These are phyloP conservation scores for Pantala flavescens DNA, from an alignment of 1,140 invertebrate species.

Conservation along the genomic window DNA sequence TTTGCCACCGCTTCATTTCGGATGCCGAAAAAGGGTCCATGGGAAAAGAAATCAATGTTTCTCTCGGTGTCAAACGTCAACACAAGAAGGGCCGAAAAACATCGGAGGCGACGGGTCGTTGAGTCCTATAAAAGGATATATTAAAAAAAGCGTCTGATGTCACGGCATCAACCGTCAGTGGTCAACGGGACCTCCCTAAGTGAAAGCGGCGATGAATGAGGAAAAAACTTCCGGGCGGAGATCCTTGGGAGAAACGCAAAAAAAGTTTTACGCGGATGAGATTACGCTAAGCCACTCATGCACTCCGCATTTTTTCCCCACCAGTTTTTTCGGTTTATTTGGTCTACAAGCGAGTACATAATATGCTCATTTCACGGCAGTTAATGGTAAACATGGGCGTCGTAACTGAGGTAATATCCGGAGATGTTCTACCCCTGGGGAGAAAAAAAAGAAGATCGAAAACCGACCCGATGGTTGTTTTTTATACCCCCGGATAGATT, in stretches of 20 bases:
- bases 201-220: constrained; percentile 4
- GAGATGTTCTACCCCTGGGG: neutral
- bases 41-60: no score
- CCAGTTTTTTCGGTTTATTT: neutral
- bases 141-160: no score
- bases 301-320: neutral
- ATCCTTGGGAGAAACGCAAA: neutral
- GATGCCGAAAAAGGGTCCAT: no score
- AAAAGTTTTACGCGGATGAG: neutral
- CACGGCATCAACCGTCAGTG: no score
- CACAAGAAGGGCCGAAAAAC: no score
- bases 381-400: constrained; percentile 9
- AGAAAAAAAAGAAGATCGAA: neutral
- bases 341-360: neutral
- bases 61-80: no score
- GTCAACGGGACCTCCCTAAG: neutral
- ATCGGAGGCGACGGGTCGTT: no score
- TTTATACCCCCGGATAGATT: no score
- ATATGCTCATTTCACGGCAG: constrained; percentile 3
- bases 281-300: constrained; percentile 5
- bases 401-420: neutral
- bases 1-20: no score
- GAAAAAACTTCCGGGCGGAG: neutral
- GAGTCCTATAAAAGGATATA: no score
- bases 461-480: no score